Conservation (phyloP, 2,797 vertebrate genomes). For the Galagoides demidoff region DNA sequence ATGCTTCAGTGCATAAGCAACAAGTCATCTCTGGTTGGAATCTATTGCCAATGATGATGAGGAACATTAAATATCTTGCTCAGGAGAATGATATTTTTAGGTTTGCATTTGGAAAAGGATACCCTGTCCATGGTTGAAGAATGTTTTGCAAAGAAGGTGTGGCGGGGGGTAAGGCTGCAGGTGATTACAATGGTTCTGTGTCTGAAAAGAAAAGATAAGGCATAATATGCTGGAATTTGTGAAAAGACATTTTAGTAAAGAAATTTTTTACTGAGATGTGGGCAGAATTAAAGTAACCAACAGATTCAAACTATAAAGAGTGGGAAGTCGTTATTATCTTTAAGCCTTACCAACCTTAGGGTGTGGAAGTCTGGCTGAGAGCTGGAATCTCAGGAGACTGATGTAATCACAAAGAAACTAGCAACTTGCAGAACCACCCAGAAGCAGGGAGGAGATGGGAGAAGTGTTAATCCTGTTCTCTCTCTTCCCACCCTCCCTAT, state of each 20-base stretch:
- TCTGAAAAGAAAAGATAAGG: background rate
- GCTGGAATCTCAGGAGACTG: background rate
- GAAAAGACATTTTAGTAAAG: background rate
- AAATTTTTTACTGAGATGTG: background rate
- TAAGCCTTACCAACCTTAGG: background rate
- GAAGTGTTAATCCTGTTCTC: background rate
- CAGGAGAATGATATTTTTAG: background rate
- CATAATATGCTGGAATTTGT: background rate
- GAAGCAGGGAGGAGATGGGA: background rate
- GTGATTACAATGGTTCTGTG: background rate
- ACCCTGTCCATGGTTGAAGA: background rate
- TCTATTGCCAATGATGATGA: background rate
- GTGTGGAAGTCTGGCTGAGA: background rate
- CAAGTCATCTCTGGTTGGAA: background rate
- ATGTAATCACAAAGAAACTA: background rate
- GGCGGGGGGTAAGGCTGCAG: background rate
- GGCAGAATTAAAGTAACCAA: background rate
- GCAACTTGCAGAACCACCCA: background rate
- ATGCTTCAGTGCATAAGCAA: background rate
- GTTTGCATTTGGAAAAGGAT: background rate
- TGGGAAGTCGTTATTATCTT: background rate
- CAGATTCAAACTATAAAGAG: background rate
- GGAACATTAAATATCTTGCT: background rate
- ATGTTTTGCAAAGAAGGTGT: background rate
- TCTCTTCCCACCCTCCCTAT: background rate